Percentiles rank a stretch among this genome's conserved stretches.
These are phyloP conservation scores for Anisognathus igniventris DNA, from an alignment of 2,797 vertebrate species.

Conservation along the genomic window DNA sequence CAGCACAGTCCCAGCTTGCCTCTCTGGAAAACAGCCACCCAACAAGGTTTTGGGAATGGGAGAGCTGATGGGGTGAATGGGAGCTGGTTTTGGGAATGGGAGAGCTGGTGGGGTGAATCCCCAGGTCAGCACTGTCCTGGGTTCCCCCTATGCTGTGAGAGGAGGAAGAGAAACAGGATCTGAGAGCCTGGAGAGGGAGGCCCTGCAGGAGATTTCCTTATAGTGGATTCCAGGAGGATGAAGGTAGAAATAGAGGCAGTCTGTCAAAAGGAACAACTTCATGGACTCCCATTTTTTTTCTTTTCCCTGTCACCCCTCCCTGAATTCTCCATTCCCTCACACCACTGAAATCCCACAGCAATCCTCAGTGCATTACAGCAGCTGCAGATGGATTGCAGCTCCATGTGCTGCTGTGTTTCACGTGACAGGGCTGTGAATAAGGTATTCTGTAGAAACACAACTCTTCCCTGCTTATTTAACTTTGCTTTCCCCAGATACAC, in stretches of 20 bases:
- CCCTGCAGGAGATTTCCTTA: neutral
- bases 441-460: slow-evolving; percentile 17
- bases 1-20: neutral
- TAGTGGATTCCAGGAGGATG: neutral
- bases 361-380: neutral
- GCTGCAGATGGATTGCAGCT: slow-evolving; percentile 12
- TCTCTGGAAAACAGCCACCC: neutral
- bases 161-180: neutral
- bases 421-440: neutral
- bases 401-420: neutral
- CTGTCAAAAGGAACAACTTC: neutral
- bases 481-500: slow-evolving; percentile 49
- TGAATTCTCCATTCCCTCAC: neutral
- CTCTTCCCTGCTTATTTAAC: slow-evolving; percentile 32
- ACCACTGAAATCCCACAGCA: neutral
- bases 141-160: neutral
- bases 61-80: too few relatives aligned
- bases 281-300: neutral
- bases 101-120: neutral
- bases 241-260: neutral
- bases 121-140: neutral
- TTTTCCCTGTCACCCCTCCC: neutral
- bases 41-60: neutral
- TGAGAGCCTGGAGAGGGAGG: neutral
- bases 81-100: neutral